These are phyloP conservation scores for Melipona beecheii DNA, from an alignment of 2,888 invertebrate genomes.

Conservation along the genomic window DNA sequence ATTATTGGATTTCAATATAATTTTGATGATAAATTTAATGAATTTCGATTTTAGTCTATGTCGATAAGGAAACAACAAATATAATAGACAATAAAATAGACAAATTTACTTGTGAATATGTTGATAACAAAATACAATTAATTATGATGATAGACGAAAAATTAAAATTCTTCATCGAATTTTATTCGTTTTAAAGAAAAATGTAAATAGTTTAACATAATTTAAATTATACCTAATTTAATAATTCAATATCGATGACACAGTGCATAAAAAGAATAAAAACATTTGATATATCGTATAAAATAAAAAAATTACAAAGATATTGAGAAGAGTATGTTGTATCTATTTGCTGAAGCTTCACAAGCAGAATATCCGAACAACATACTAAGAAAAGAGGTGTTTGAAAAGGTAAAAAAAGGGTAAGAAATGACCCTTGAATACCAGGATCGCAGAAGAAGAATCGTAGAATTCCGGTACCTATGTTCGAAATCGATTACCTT, in stretches of 20 bases:
- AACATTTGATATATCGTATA: not conserved
- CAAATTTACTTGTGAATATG: not conserved
- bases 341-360: constrained; percentile 1
- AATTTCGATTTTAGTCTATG: not conserved
- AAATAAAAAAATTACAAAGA: not conserved
- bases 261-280: not conserved
- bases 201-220: not conserved
- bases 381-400: constrained; percentile 34
- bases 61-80: not conserved
- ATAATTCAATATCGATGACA: not conserved
- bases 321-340: not conserved
- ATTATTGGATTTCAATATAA: too few relatives aligned
- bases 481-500: constrained; percentile 49
- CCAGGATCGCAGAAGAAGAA: constrained; percentile 78
- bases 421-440: constrained; percentile 81
- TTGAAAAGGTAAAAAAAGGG: constrained; percentile 80
- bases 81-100: not conserved
- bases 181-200: not conserved
- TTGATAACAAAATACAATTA: not conserved
- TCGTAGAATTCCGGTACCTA: constrained; percentile 44
- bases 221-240: not conserved
- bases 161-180: too few relatives aligned
- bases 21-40: not conserved
- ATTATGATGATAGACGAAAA: not conserved
- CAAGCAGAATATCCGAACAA: not conserved